These are phyloP conservation scores for Sander vitreus DNA, from an alignment of 2,113 vertebrate species.

Conservation along the genomic window DNA sequence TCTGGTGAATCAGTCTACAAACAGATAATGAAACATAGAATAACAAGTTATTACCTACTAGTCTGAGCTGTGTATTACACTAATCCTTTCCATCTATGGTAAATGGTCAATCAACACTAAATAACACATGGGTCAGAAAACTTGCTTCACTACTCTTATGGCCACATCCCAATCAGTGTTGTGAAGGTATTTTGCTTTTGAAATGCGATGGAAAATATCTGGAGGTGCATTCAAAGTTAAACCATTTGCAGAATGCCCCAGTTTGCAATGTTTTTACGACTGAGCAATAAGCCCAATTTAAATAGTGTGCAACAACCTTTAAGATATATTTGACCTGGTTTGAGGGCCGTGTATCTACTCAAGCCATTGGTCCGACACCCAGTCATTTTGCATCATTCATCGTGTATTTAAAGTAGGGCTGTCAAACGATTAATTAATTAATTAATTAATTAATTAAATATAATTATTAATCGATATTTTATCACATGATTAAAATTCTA, in stretches of 20 bases:
- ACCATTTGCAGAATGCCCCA: neutral
- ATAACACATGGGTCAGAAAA: neutral
- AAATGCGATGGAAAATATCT: neutral
- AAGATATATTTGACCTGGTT: neutral
- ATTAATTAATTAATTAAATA: too few species aligned
- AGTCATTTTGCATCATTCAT: neutral
- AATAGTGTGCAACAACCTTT: neutral
- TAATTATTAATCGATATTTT: too few species aligned
- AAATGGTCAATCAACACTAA: neutral
- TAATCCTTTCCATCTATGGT: neutral
- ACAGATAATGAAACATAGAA: constrained; percentile 6
- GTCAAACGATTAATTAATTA: too few species aligned
- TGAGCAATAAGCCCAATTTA: neutral
- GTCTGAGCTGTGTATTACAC: neutral
- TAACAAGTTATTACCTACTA: neutral
- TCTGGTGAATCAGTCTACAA: constrained; percentile 77
- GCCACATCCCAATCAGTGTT: neutral
- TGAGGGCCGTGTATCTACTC: neutral
- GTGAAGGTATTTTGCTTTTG: neutral
- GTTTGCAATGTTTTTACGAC: neutral
- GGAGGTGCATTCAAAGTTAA: neutral
- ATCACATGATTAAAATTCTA: too few species aligned
- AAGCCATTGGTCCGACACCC: neutral
- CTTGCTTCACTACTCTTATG: neutral
- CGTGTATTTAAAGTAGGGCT: neutral